These are phyloP conservation scores for Microcebus lehilahytsara DNA, from an alignment of 2,113 vertebrate species.

Conservation along the genomic window DNA sequence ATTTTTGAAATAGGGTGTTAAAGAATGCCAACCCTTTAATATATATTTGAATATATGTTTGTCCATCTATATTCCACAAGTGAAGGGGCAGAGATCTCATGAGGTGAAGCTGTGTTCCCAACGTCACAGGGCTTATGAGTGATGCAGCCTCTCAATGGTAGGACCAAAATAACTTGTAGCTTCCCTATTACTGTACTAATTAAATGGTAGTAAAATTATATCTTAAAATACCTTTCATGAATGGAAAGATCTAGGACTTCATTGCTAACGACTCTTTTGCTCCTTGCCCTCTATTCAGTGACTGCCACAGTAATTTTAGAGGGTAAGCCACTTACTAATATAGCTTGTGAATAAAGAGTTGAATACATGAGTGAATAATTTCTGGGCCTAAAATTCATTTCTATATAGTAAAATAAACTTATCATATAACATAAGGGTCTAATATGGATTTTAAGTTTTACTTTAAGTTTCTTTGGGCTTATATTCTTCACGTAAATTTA, in stretches of 20 bases:
- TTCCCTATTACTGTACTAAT: background rate
- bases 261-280: background rate
- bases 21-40: background rate
- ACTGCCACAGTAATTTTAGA: background rate
- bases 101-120: background rate
- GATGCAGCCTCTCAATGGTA: background rate
- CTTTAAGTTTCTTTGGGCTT: background rate
- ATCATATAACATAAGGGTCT: background rate
- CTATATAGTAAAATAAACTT: background rate
- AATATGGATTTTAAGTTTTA: background rate
- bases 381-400: background rate
- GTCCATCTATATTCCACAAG: background rate
- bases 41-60: background rate
- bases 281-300: background rate
- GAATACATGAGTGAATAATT: background rate
- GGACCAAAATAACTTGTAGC: background rate
- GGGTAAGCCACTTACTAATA: background rate
- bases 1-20: background rate
- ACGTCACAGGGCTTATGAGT: rapidly evolving
- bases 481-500: constrained; percentile 13
- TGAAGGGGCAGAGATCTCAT: background rate
- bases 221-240: background rate
- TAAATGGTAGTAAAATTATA: background rate
- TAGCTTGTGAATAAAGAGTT: background rate
- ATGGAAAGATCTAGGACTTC: background rate